Evolutionary conservation across 2,888 invertebrate species (phyloP), one percentile per base, ranked within the genome.

Genomic region (Drosophila acutilabella): DNA sequence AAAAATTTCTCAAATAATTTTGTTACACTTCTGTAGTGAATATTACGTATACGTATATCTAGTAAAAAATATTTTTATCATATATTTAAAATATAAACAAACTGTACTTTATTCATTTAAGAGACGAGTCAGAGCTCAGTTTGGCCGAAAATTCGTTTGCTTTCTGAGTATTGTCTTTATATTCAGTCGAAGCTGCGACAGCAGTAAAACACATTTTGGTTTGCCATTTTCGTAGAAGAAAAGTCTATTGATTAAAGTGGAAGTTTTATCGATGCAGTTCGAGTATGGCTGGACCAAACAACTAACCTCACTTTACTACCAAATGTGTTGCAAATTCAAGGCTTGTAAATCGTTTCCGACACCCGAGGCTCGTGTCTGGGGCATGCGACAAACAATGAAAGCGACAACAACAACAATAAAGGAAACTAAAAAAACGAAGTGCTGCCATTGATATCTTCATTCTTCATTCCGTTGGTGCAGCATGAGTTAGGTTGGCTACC

Each of bases 291-390:
- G 65, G 50, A 56, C 54, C 47, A 45, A 70, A 68, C 64, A 71
- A 51, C 64, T 30, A 58, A 44, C 30, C 41, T 16, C 36, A 57
- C 57, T 51, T 59, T 26, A 26, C 18, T 57, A 40, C 33, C 38
- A 18, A 58, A 42, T 33, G 14, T 42, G 41, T 53, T 45, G 40
- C 54, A 61, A 68, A 73, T 64, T 65, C 70, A 36, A 50, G 62
- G 71, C 67, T 71, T 67, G 70, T 85, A 88, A 81, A 81, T 85
- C 82, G 84, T 73, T 88, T 85, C 51, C 80, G 85, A 85, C 85
- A 85, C 88, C 73, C 74, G 64, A 73, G 48, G 65, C 77, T 62
- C 52, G 67, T 61, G 53, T 57, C 57, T 62, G 72, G 48, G 50
- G 52, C 51, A 67, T 44, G 64, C 61, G 70, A 70, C 78, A 74